Evolutionary conservation across 2,797 vertebrate genomes (phyloP).

Genomic region (Enteromius fasciolatus): DNA sequence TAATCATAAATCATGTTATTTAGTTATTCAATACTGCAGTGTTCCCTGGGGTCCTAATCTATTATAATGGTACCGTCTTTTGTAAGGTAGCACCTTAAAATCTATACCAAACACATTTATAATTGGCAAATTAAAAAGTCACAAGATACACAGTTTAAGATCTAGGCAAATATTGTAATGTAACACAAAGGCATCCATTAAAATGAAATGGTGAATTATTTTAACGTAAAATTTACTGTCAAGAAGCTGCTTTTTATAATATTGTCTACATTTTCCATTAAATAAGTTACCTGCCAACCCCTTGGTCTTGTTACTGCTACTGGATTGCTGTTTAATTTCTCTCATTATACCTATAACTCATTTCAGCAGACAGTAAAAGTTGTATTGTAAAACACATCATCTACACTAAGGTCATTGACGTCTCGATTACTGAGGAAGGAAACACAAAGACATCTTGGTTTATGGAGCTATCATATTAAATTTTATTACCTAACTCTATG

Average conservation of each 20-base stretch:
- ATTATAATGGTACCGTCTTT: constrained; percentile 78
- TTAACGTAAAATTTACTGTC: neutral
- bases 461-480: constrained; percentile 60
- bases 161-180: neutral
- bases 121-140: constrained; percentile 78
- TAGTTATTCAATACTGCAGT: constrained; percentile 80
- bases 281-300: neutral
- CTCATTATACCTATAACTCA: constrained; percentile 40
- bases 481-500: constrained; percentile 47
- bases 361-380: constrained; percentile 31
- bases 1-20: constrained; percentile 85
- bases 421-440: constrained; percentile 43
- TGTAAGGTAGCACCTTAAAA: constrained; percentile 79
- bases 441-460: constrained; percentile 56
- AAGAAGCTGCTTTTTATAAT: neutral
- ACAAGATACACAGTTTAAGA: constrained; percentile 3
- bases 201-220: neutral
- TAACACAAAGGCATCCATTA: neutral
- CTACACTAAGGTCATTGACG: constrained; percentile 51
- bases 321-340: constrained; percentile 41
- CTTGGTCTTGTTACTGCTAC: constrained; percentile 7
- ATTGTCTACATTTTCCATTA: neutral
- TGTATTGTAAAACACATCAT: constrained; percentile 39
- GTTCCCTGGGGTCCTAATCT: constrained; percentile 79
- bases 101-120: constrained; percentile 83